phyloP scores from a whole-genome alignment of 2,113 vertebrate genomes.

The Synchiropus splendidus region DNA sequence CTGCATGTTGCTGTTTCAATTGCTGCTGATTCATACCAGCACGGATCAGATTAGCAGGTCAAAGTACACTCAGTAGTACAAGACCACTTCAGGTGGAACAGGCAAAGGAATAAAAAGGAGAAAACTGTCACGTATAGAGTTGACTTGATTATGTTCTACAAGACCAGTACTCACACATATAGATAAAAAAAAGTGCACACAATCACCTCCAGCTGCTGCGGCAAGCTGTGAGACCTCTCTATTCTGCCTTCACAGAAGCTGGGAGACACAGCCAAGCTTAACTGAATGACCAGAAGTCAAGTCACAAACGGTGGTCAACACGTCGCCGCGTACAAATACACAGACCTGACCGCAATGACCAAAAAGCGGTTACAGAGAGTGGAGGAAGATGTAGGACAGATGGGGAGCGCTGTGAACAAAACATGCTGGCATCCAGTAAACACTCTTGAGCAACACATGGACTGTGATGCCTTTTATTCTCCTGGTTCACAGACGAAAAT shows the following conservation, averaged over 20 bases:
- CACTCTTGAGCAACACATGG: too few species aligned
- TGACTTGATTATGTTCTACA: too few species aligned
- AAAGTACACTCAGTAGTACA: too few species aligned
- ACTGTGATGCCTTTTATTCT: too few species aligned
- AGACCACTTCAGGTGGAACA: too few species aligned
- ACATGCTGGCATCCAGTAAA: conserved; percentile 7
- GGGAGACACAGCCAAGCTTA: conserved; percentile 25
- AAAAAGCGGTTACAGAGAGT: conserved; percentile 13
- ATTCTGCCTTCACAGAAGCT: conserved; percentile 7
- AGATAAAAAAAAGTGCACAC: neutral
- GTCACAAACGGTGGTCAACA: conserved; percentile 38
- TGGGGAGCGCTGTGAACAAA: conserved; percentile 7
- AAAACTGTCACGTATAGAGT: too few species aligned
- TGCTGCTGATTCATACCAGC: too few species aligned
- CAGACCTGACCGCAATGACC: conserved; percentile 13
- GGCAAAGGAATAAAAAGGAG: too few species aligned
- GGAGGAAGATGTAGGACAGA: conserved; percentile 4
- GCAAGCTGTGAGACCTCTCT: conserved; percentile 6
- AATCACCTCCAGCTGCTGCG: conserved; percentile 6
- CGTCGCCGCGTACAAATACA: conserved; percentile 14
- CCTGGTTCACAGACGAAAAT: too few species aligned
- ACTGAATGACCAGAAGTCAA: conserved; percentile 36
- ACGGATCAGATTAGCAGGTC: too few species aligned
- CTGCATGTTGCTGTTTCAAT: too few species aligned
- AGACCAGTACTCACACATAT: too few species aligned